Evolutionary conservation across 1,140 invertebrate genomes (phyloP), one percentile per base, ranked within the genome.

Genomic region (Aphelenchoides fujianensis): DNA sequence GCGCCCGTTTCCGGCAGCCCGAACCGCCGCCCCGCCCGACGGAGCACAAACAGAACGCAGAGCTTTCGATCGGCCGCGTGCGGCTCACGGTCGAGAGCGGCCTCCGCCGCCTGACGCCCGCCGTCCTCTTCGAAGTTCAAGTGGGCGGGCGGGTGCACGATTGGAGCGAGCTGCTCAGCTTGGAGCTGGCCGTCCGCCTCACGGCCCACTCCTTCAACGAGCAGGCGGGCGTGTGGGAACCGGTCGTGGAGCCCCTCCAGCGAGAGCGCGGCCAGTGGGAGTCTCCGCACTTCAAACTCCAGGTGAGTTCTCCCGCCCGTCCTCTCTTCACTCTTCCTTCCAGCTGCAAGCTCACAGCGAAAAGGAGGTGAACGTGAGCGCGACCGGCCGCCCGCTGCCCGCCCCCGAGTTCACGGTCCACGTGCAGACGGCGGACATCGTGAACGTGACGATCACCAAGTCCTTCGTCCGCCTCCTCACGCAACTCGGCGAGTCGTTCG

Each of bases 201-300:
- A 89, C 92, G 85, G 90, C 93, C 85, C 91, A 91, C 3, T 98
- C 97, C 86, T 97, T 93, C 83, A 98, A 98, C 85, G 92, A 92
- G 78, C 86, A 88, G n/a, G 86, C 93, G 36, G 92, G 92, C 27
- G 87, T 95, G 35, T 98, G 96, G 96, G 96, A 98, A 86, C 95
- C 94, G 0, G 86, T 98, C 0, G 90, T 98, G 27, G 96, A 98
- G 85, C 92, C 93, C 0, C 90, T 95, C 16, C 53, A 73, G 34
- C 64, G 41, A 28, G 16, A 75, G 34, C 27, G 41, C 12, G 28
- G 89, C 92, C 81, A 86, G 87, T 89, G 89, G 76, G 85, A 88
- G 53, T 90, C 91, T 0, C 97, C 94, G 93, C 91, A 93, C 85
- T 82, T 97, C 0, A 90, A 89, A 72, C 88, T 92, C 62, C 90